A percentile compares a stretch with the other conserved stretches of the same genome.
Conservation (phyloP, 2,888 invertebrate species). For the Agrotis clavis region DNA sequence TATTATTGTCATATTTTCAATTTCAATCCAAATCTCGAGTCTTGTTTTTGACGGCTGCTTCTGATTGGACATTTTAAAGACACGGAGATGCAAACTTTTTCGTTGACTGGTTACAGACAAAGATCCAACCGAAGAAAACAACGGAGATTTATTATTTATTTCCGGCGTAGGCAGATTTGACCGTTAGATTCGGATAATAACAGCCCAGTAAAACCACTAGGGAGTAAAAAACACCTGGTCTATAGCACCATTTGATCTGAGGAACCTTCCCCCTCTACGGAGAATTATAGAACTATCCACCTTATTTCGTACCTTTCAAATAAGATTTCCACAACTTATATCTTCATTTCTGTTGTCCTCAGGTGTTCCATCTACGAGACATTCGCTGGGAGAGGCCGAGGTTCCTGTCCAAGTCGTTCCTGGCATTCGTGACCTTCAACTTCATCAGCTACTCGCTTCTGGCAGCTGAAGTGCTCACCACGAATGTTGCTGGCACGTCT, state of each 20-base stretch:
- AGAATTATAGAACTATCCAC: background rate
- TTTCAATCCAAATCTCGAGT: too few relatives aligned
- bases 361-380: slow-evolving; percentile 97
- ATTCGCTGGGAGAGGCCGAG: slow-evolving; percentile 97
- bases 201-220: too few relatives aligned
- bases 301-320: background rate
- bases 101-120: too few relatives aligned
- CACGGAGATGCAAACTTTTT: too few relatives aligned
- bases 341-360: slow-evolving; percentile 69
- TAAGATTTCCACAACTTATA: background rate
- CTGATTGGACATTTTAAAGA: too few relatives aligned
- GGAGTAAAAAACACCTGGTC: background rate
- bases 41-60: too few relatives aligned
- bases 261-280: too few relatives aligned
- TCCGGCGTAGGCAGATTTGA: too few relatives aligned
- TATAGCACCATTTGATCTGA: background rate
- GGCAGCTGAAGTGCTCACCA: slow-evolving; percentile 93
- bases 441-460: slow-evolving; percentile 96
- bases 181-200: too few relatives aligned
- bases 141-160: too few relatives aligned
- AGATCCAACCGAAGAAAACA: too few relatives aligned
- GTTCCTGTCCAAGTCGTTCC: slow-evolving; percentile 97
- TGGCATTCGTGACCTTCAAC: slow-evolving; percentile 97
- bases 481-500: slow-evolving; percentile 89
- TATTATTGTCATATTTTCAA: too few relatives aligned